A percentile compares a stretch with the other conserved stretches of the same genome.
Conservation (phyloP, 2,113 vertebrate genomes). For the Scopus umbretta region DNA sequence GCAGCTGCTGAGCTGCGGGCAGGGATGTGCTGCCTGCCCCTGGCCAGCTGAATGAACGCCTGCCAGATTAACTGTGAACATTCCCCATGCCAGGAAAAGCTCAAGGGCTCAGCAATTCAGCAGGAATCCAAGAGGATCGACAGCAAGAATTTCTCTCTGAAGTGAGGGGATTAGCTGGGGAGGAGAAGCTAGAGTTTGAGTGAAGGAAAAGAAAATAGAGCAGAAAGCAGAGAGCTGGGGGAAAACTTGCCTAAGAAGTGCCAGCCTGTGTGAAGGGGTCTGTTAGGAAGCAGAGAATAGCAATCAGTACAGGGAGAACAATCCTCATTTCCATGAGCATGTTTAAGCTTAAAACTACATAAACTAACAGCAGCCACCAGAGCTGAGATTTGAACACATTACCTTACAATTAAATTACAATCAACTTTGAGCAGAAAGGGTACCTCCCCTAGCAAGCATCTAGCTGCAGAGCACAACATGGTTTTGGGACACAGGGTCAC, state of each 20-base stretch:
- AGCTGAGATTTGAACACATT: background rate
- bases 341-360: background rate
- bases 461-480: fast-evolving
- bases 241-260: background rate
- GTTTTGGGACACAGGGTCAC: background rate
- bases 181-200: background rate
- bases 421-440: background rate
- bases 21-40: background rate
- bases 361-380: background rate
- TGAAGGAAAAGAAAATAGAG: background rate
- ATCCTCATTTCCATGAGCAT: background rate
- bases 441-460: background rate
- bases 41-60: background rate
- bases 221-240: background rate
- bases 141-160: background rate
- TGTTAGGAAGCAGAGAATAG: background rate
- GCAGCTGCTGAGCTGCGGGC: background rate
- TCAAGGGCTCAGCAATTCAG: background rate
- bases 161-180: background rate
- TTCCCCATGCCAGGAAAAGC: background rate
- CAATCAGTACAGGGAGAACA: background rate
- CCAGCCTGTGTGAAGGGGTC: background rate
- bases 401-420: background rate
- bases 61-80: background rate
- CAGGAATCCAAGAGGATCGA: background rate